Percentiles rank a stretch among this genome's conserved stretches.
These are phyloP conservation scores for Drosophila sproati DNA, from an alignment of 1,140 invertebrate genomes.

Conservation along the genomic window DNA sequence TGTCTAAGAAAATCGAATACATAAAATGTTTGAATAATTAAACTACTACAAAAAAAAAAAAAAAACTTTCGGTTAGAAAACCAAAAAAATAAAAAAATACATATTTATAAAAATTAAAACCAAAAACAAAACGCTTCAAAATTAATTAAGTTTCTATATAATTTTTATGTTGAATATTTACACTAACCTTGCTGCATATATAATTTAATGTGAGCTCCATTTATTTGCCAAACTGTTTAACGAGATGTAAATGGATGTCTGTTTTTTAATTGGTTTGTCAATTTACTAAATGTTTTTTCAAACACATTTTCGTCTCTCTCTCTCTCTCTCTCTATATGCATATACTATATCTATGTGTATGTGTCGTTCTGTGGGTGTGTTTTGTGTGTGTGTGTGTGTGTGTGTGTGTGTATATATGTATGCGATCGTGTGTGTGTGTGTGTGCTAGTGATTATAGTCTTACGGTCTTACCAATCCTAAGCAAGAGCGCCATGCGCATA, in stretches of 20 bases:
- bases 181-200: constrained; percentile 77
- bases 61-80: constrained; percentile 50
- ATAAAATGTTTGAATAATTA: constrained; percentile 44
- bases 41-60: constrained; percentile 2
- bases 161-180: constrained; percentile 61
- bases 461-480: constrained; percentile 44
- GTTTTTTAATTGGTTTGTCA: constrained; percentile 75
- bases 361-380: constrained; percentile 38
- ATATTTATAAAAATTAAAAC: constrained; percentile 34
- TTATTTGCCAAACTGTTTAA: constrained; percentile 73
- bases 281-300: constrained; percentile 77
- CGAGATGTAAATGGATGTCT: constrained; percentile 77
- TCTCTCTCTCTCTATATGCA: constrained; percentile 33
- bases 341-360: constrained; percentile 53
- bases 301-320: constrained; percentile 63
- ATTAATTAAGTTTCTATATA: constrained; percentile 54
- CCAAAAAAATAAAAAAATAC: constrained; percentile 41
- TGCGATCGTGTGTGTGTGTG: constrained; percentile 31
- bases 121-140: constrained; percentile 49
- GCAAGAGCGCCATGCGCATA: constrained; percentile 15
- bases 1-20: constrained; percentile 75
- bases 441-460: constrained; percentile 43
- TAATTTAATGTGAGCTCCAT: constrained; percentile 71
- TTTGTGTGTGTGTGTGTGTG: constrained; percentile 31
- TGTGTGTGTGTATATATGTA: constrained; percentile 38